Conservation (phyloP, 2,113 vertebrate species). For the Neotoma lepida region DNA sequence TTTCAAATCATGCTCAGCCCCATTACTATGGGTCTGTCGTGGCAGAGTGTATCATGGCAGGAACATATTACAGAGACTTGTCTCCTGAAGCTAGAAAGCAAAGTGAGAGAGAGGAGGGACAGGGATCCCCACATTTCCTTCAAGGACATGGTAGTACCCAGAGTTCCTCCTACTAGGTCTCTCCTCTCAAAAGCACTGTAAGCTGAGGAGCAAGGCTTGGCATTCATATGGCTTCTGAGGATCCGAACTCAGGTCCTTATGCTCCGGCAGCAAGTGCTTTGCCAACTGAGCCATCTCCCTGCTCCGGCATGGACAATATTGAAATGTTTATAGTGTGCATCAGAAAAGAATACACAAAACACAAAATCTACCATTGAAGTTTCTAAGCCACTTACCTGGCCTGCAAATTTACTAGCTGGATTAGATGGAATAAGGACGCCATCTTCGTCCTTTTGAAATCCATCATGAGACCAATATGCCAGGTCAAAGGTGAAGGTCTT, state of each 20-base stretch:
- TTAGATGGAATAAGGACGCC: conserved; percentile 85
- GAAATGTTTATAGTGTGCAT: neutral
- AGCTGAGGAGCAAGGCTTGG: too few species aligned
- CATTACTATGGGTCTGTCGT: too few species aligned
- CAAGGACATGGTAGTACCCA: neutral
- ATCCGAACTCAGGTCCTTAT: neutral
- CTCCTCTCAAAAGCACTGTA: too few species aligned
- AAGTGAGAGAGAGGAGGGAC: neutral
- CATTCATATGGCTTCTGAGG: neutral
- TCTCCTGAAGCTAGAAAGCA: neutral
- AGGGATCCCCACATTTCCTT: neutral
- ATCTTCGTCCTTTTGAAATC: conserved; percentile 83
- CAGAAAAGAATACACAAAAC: neutral
- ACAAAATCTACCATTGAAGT: neutral
- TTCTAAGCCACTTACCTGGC: conserved; percentile 85
- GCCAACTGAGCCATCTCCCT: neutral
- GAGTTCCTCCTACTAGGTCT: too few species aligned
- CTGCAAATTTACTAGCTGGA: conserved; percentile 84
- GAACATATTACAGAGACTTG: neutral
- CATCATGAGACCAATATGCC: conserved; percentile 88
- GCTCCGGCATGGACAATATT: neutral
- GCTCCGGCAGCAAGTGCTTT: neutral
- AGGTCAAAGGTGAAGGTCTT: conserved; percentile 88
- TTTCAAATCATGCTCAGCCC: neutral
- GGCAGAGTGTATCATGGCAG: neutral